phyloP scores from a whole-genome alignment of 2,113 vertebrate species.

The Sterrhoptilus dennistouni region DNA sequence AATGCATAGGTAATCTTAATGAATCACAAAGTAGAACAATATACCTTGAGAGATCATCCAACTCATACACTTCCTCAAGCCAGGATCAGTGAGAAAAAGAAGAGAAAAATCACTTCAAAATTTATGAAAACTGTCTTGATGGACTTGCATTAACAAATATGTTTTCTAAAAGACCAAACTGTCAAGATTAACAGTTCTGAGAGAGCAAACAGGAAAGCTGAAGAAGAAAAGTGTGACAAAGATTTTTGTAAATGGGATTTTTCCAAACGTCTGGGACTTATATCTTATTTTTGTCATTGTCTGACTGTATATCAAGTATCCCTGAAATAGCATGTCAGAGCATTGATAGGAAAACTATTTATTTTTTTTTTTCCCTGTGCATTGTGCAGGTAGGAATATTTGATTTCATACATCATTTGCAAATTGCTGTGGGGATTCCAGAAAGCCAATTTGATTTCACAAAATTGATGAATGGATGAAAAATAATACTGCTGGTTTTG shows the following conservation, averaged over 20 bases:
- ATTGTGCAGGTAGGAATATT: background rate
- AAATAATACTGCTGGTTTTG: background rate
- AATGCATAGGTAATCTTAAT: background rate
- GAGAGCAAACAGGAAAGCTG: background rate
- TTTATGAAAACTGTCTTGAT: background rate
- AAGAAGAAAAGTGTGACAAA: background rate
- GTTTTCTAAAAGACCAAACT: background rate
- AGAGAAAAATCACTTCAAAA: background rate
- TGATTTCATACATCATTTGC: slow-evolving; percentile 15
- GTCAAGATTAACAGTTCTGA: background rate
- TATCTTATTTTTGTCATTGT: background rate
- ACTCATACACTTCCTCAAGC: background rate
- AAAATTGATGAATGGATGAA: slow-evolving; percentile 12
- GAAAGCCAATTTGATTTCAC: background rate
- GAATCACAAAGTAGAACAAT: background rate
- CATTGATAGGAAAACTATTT: background rate
- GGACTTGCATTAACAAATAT: background rate
- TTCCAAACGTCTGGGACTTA: background rate
- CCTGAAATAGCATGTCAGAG: background rate
- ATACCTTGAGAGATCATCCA: background rate
- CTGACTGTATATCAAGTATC: background rate
- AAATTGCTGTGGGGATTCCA: slow-evolving; percentile 17
- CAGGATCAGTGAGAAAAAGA: background rate
- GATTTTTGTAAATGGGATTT: background rate
- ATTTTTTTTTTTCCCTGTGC: background rate